Base-by-base conservation (phyloP, 1,140 invertebrate genomes). In the Eumeta japonica region DNA sequence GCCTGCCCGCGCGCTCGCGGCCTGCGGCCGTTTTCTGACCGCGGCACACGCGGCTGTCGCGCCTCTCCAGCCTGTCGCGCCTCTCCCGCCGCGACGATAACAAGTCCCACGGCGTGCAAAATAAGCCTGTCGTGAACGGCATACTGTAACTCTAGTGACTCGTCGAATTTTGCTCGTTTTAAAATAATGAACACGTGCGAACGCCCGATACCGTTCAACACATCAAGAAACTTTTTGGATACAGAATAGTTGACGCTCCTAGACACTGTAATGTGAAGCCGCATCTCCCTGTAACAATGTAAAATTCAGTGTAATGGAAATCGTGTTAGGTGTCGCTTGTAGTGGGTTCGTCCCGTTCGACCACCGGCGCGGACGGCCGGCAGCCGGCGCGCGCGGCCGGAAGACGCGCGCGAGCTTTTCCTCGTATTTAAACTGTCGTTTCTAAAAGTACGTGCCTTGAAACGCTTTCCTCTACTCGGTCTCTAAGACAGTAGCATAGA, bases 371-470 rank as follows among this genome's bases (percentile, higher is more conserved):
- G n/a, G n/a, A n/a, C n/a, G n/a, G n/a, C n/a, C n/a, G n/a, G n/a
- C n/a, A n/a, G n/a, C n/a, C n/a, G n/a, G n/a, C n/a, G n/a, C n/a
- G n/a, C n/a, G n/a, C n/a, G n/a, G n/a, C n/a, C n/a, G n/a, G n/a
- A n/a, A n/a, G n/a, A n/a, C n/a, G n/a, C n/a, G n/a, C n/a, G n/a
- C n/a, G n/a, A n/a, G n/a, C n/a, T n/a, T n/a, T n/a, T n/a, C n/a
- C n/a, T n/a, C n/a, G n/a, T n/a, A n/a, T n/a, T 51, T 56, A 50
- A 55, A 64, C 58, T 64, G 58, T 67, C 61, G 43, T 62, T 73
- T 73, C 66, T 74, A 74, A 74, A 71, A 70, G 65, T 68, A 74
- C 71, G 70, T 74, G 70, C 70, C 70, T 74, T 74, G 65, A 58
- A 63, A 71, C 54, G 70, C 70, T 74, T 71, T 71, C 56, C 63